Percentiles rank a stretch among this genome's conserved stretches.
These are phyloP conservation scores for Drosophila ficusphila DNA, from an alignment of 1,140 invertebrate genomes.

Conservation along the genomic window DNA sequence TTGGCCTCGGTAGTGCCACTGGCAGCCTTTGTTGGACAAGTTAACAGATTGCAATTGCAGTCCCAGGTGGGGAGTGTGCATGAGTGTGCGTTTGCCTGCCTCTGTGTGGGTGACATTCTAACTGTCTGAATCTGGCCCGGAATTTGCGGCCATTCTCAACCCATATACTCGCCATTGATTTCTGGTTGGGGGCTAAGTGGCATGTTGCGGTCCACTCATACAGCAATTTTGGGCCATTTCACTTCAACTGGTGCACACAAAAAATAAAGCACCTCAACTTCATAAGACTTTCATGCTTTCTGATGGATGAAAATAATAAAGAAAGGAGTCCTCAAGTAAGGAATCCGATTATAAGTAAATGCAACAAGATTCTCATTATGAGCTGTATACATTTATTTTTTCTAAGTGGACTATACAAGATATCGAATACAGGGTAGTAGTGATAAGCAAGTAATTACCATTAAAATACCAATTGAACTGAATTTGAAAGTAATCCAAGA, in stretches of 20 bases:
- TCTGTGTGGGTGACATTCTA: slow-evolving; percentile 72
- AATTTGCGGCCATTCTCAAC: slow-evolving; percentile 39
- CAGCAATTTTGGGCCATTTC: slow-evolving; percentile 56
- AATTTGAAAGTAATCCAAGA: too few relatives aligned
- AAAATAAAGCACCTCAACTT: too few relatives aligned
- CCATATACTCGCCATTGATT: slow-evolving; percentile 38
- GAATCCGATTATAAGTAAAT: too few relatives aligned
- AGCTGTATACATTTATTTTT: too few relatives aligned
- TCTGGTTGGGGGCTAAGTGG: slow-evolving; percentile 67
- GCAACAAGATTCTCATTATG: too few relatives aligned
- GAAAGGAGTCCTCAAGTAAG: too few relatives aligned
- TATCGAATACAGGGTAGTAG: too few relatives aligned
- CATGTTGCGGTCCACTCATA: slow-evolving; percentile 60
- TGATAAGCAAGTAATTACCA: too few relatives aligned
- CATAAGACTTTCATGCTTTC: too few relatives aligned
- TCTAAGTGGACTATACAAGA: too few relatives aligned
- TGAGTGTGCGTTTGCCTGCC: neutral
- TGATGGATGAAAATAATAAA: too few relatives aligned
- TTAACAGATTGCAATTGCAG: slow-evolving; percentile 50
- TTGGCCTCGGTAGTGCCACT: slow-evolving; percentile 22
- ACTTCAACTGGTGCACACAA: slow-evolving; percentile 35
- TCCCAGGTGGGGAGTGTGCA: slow-evolving; percentile 16
- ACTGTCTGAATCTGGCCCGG: slow-evolving; percentile 63
- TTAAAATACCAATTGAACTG: too few relatives aligned
- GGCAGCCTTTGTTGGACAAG: slow-evolving; percentile 46